Evolutionary conservation across 1,140 invertebrate species (phyloP).

Genomic region (Drosophila pectinifera): DNA sequence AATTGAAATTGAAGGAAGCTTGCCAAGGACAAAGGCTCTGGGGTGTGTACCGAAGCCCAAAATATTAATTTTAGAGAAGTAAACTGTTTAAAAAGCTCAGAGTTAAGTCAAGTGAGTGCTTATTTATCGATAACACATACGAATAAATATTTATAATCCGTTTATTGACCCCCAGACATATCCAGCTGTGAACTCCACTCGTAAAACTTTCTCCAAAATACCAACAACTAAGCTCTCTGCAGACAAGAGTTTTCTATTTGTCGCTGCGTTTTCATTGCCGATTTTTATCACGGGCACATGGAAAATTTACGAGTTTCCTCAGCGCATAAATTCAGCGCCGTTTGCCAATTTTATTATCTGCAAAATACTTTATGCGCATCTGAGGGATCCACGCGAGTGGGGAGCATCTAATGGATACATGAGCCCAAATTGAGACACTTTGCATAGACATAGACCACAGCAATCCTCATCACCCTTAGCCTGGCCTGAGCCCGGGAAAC

Average conservation of each 20-base stretch:
- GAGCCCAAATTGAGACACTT: constrained; percentile 60
- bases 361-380: constrained; percentile 62
- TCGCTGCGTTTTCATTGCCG: constrained; percentile 42
- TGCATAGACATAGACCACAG: constrained; percentile 47
- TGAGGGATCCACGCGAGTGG: constrained; percentile 12
- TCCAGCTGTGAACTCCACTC: constrained; percentile 2
- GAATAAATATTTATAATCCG: constrained; percentile 34
- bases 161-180: constrained; percentile 27
- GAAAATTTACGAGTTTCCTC: constrained; percentile 67
- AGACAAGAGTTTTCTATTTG: constrained; percentile 44
- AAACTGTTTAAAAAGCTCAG: background rate
- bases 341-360: constrained; percentile 73
- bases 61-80: background rate
- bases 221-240: constrained; percentile 6
- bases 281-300: constrained; percentile 67
- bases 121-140: too few relatives aligned
- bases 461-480: constrained; percentile 21
- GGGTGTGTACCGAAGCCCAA: background rate
- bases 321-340: constrained; percentile 55
- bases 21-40: background rate
- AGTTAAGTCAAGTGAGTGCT: background rate
- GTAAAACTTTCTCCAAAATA: constrained; percentile 32
- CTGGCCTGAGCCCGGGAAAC: background rate
- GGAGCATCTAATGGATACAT: constrained; percentile 47
- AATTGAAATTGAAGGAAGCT: constrained; percentile 41